phyloP scores from a whole-genome alignment of 2,797 vertebrate genomes.

The Brachyalestes nurse region DNA sequence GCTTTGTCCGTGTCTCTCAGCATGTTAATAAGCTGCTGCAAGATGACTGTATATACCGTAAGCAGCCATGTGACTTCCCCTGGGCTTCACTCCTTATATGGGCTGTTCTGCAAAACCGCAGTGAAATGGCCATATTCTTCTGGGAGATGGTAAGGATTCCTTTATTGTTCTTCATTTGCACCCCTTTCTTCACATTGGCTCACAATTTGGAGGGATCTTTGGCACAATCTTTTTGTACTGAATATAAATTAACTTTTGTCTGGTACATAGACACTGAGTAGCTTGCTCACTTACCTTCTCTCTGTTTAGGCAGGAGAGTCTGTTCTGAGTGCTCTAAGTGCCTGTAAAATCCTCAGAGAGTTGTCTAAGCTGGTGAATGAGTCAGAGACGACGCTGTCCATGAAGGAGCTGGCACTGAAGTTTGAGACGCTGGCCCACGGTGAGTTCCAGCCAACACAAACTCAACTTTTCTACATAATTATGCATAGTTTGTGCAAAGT shows the following conservation, averaged over 20 bases:
- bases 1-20: too few relatives aligned
- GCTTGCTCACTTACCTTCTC: background rate
- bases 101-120: slow-evolving; percentile 85
- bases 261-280: too few relatives aligned
- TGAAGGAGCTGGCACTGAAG: slow-evolving; percentile 80
- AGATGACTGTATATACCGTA: slow-evolving; percentile 67
- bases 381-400: slow-evolving; percentile 74
- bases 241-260: background rate
- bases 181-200: background rate
- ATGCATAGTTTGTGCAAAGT: too few relatives aligned
- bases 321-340: slow-evolving; percentile 82
- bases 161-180: too few relatives aligned
- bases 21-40: too few relatives aligned
- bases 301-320: slow-evolving; percentile 72
- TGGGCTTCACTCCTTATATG: slow-evolving; percentile 87
- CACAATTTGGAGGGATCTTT: background rate
- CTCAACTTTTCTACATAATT: background rate
- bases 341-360: slow-evolving; percentile 81
- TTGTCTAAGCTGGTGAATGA: slow-evolving; percentile 81
- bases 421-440: slow-evolving; percentile 85
- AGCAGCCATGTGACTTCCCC: slow-evolving; percentile 65
- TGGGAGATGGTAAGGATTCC: slow-evolving; percentile 87
- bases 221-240: too few relatives aligned
- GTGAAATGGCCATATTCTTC: slow-evolving; percentile 87
- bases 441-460: slow-evolving; percentile 54